phyloP scores from a whole-genome alignment of 2,797 vertebrate genomes.

The Characodon lateralis region DNA sequence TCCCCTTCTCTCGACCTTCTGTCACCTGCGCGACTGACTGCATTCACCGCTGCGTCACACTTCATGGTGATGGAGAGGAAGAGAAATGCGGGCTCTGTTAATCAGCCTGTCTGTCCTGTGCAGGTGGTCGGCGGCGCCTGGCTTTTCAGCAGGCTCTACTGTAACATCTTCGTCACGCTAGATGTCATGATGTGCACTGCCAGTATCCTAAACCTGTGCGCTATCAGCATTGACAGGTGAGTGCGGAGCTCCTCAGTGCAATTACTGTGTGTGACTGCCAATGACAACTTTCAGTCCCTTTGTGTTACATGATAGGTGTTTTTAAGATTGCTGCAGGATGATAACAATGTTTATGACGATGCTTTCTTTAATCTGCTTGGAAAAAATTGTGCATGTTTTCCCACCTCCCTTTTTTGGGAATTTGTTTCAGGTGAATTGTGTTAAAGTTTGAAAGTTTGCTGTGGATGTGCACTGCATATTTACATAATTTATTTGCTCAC shows the following conservation, averaged over 20 bases:
- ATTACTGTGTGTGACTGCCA: constrained; percentile 13
- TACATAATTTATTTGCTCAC: constrained; percentile 61
- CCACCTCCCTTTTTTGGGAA: neutral
- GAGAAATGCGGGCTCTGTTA: constrained; percentile 42
- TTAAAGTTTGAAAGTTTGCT: constrained; percentile 10
- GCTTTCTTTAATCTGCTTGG: neutral
- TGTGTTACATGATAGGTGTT: constrained; percentile 33
- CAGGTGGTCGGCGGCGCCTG: constrained; percentile 94
- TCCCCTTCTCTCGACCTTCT: neutral
- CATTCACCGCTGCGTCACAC: constrained; percentile 40
- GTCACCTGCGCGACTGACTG: constrained; percentile 29
- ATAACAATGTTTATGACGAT: neutral
- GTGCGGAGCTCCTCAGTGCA: constrained; percentile 18
- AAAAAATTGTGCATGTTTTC: neutral
- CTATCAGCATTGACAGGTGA: constrained; percentile 98
- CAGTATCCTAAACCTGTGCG: constrained; percentile 97
- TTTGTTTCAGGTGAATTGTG: constrained; percentile 15
- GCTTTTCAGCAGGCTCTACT: constrained; percentile 92
- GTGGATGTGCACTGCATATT: constrained; percentile 19
- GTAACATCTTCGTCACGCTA: constrained; percentile 93
- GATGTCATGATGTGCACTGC: constrained; percentile 99
- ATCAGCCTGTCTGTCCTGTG: constrained; percentile 58
- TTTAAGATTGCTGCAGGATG: constrained; percentile 10
- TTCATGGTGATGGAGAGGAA: constrained; percentile 35
- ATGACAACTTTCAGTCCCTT: constrained; percentile 5